Conservation (phyloP, 2,113 vertebrate species). For the Amia ocellicauda region DNA sequence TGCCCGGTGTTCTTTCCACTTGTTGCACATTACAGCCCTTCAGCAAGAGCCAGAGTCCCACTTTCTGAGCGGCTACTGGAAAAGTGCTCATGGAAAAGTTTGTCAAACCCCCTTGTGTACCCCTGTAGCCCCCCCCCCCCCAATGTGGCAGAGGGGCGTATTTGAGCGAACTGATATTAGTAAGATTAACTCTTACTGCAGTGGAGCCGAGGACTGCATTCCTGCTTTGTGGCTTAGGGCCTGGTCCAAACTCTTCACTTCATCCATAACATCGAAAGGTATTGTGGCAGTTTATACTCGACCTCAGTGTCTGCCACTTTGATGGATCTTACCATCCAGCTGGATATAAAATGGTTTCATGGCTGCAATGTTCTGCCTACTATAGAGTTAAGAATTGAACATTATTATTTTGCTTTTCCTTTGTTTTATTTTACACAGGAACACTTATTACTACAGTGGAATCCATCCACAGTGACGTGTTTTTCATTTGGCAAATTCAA, state of each 20-base stretch:
- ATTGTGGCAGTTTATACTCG: too few relatives aligned
- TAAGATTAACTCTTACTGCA: neutral
- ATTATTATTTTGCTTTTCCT: too few relatives aligned
- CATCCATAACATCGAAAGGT: too few relatives aligned
- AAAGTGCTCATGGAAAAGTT: constrained; percentile 9
- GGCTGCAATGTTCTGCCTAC: neutral
- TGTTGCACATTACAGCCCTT: neutral
- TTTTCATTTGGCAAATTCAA: neutral
- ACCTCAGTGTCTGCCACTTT: too few relatives aligned
- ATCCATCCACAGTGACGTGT: neutral
- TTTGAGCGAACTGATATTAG: neutral
- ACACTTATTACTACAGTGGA: neutral
- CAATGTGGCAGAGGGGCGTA: neutral
- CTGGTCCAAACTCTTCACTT: too few relatives aligned
- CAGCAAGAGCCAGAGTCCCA: constrained; percentile 1
- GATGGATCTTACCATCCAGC: too few relatives aligned
- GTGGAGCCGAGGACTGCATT: neutral
- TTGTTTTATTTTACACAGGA: too few relatives aligned
- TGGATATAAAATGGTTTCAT: neutral
- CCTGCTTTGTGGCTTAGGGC: too few relatives aligned
- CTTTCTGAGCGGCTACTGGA: neutral
- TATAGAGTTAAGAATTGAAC: neutral
- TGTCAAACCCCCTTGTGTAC: neutral
- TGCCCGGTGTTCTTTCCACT: constrained; percentile 10
- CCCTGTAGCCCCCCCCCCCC: neutral